Base-by-base conservation (phyloP, 2,888 invertebrate genomes). In the Schrankia costaestrigalis region DNA sequence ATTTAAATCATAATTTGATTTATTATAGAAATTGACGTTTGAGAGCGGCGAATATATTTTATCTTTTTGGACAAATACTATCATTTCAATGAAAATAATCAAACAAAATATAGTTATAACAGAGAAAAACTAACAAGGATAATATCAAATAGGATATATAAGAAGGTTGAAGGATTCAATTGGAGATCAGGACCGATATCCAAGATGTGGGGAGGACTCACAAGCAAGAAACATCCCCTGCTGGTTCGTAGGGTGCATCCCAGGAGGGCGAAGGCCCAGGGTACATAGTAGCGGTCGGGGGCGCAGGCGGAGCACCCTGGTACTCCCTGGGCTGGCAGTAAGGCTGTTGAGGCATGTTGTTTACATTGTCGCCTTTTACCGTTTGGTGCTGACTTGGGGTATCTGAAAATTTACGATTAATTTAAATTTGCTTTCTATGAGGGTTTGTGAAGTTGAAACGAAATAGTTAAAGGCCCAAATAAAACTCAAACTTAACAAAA, bases 321-420 rank as follows among this genome's bases (percentile, higher is more conserved):
- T 77, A 85, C 47, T 84, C 83, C 68, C 78, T 63, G 45, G 80
- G 72, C 65, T 70, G 76, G 63, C 75, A 73, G 77, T 81, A 84
- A 62, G 66, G 60, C 71, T 70, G 79, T 62, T 75, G 81, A 61
- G 73, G 74, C 76, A 77, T 76, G 83, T 86, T 86, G 87, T 87
- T 87, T 87, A 87, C 87, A 87, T 87, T 87, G 87, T 87, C 87
- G 78, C 87, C 83, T 68, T 80, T 79, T 65, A 76, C 69, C 56
- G 78, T 64, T 66, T 78, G 75, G 58, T 77, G 79, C 63, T 76
- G 83, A 58, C 61, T 80, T 58, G 85, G 82, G 42, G 81, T 61
- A 84, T 86, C 86, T 87, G 86, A 31, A 80, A 83, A 76, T 63
- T 70, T 63, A 71, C 53, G 65, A 54, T 56, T 46, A 32, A 51